phyloP scores from a whole-genome alignment of 2,888 invertebrate species.

The Caenorhabditis drosophilae region DNA sequence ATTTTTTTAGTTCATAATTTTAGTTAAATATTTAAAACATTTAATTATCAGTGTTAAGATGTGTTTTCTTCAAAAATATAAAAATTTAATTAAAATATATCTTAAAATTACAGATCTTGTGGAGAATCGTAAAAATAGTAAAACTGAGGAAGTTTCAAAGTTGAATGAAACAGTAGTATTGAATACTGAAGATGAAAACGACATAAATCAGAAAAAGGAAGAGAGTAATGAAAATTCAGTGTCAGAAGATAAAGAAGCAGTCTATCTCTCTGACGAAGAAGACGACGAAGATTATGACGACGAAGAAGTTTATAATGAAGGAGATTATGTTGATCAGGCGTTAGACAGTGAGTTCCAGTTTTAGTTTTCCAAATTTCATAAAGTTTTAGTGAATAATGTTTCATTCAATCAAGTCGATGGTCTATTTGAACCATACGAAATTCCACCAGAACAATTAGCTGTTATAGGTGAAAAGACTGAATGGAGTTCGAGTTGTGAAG shows the following conservation, averaged over 20 bases:
- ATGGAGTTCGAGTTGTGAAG: background rate
- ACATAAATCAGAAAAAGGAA: conserved; percentile 9
- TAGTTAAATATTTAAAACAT: too few relatives aligned
- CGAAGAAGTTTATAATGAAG: conserved; percentile 24
- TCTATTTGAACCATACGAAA: too few relatives aligned
- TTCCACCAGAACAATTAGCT: too few relatives aligned
- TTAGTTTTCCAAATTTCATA: too few relatives aligned
- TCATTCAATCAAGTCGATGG: too few relatives aligned
- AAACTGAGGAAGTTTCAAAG: conserved; percentile 6
- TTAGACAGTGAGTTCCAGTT: conserved; percentile 5
- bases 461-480: background rate
- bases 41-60: too few relatives aligned
- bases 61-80: too few relatives aligned
- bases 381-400: too few relatives aligned
- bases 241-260: background rate
- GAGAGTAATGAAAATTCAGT: conserved; percentile 10
- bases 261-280: background rate
- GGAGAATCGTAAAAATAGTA: conserved; percentile 17
- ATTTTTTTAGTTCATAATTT: too few relatives aligned
- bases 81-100: background rate
- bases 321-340: conserved; percentile 16
- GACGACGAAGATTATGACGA: conserved; percentile 15
- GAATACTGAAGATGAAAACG: conserved; percentile 5
- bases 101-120: conserved; percentile 9
- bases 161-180: background rate